Evolutionary conservation across 2,888 invertebrate genomes (phyloP), one percentile per base, ranked within the genome.

Genomic region (Drosophila glabriapex): DNA sequence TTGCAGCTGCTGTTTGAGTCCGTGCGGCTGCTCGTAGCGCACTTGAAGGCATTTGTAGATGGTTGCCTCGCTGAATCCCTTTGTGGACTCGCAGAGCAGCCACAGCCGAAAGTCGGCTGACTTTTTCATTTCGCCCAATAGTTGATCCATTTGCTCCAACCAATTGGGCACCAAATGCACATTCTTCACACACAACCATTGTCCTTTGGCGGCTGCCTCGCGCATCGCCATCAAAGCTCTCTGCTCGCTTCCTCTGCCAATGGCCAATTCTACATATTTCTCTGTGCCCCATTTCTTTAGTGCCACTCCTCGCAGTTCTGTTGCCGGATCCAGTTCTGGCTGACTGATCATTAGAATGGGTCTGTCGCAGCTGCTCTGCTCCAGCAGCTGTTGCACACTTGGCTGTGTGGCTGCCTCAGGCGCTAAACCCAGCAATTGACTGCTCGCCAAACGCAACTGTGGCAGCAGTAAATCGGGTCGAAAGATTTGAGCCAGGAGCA

Each of bases 291-390:
- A 86, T 64, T 91, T 92, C 69, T 93, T 94, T 16, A 93, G 89
- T 0, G 97, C 96, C 49, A 97, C 93, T 56, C 96, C 95, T 69
- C 95, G 94, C 14, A 98, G 94, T 92, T 98, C 98, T 29, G 95
- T 95, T 0, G 98, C 96, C 28, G 98, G 99, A 94, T 99, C 99
- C 43, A 97, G 96, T 35, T 99, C 99, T 31, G 98, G 96, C 62
- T 97, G 96, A 49, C 97, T 96, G 60, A 99, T 95, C 82, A 99
- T 94, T 55, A 99, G 94, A 63, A 97, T 95, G 0, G 99, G 98
- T 84, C 97, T 96, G 0, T 90, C 89, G 14, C 86, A 78, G 59
- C 90, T 89, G 73, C 91, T 92, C 66, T 93, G 93, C 31, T 93
- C 92, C 16, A 89, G 85, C 33, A 93, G 68, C 73, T 92, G 92